phyloP scores from a whole-genome alignment of 1,140 invertebrate species.

The Hycleus cichorii region DNA sequence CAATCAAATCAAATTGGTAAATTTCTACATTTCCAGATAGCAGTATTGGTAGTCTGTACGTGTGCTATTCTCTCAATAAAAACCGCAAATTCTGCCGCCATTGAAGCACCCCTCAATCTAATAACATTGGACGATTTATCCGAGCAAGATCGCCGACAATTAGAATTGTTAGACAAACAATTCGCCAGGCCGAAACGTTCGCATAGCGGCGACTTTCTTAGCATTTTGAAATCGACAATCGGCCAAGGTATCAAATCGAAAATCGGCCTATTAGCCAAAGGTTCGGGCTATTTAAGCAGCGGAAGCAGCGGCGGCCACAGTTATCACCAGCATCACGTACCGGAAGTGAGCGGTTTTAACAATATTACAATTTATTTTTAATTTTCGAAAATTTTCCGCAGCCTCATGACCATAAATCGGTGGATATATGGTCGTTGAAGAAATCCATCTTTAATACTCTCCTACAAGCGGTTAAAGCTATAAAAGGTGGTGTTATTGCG shows the following conservation, averaged over 20 bases:
- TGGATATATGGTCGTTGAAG: slow-evolving; percentile 69
- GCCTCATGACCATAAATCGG: slow-evolving; percentile 48
- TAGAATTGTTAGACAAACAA: slow-evolving; percentile 22
- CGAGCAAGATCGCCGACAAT: slow-evolving; percentile 17
- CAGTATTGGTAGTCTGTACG: slow-evolving; percentile 15
- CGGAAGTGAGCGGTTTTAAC: slow-evolving; percentile 34
- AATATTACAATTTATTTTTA: background rate
- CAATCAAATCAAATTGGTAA: background rate
- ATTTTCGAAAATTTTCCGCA: slow-evolving; percentile 23
- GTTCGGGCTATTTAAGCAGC: slow-evolving; percentile 48
- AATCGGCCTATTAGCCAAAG: slow-evolving; percentile 46
- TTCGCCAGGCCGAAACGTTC: slow-evolving; percentile 19
- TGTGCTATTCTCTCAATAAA: slow-evolving; percentile 13
- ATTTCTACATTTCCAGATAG: slow-evolving; percentile 19
- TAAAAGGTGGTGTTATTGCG: slow-evolving; percentile 74
- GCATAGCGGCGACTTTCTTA: slow-evolving; percentile 39
- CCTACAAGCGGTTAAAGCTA: slow-evolving; percentile 75
- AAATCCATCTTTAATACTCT: slow-evolving; percentile 72
- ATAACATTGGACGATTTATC: slow-evolving; percentile 25
- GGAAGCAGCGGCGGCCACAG: slow-evolving; percentile 43
- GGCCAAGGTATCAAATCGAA: slow-evolving; percentile 49
- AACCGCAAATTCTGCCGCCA: slow-evolving; percentile 16
- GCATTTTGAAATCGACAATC: slow-evolving; percentile 42
- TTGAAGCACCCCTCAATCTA: slow-evolving; percentile 22
- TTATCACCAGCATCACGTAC: slow-evolving; percentile 41